Conservation (phyloP, 2,888 invertebrate species). For the Odontocerum albicorne region DNA sequence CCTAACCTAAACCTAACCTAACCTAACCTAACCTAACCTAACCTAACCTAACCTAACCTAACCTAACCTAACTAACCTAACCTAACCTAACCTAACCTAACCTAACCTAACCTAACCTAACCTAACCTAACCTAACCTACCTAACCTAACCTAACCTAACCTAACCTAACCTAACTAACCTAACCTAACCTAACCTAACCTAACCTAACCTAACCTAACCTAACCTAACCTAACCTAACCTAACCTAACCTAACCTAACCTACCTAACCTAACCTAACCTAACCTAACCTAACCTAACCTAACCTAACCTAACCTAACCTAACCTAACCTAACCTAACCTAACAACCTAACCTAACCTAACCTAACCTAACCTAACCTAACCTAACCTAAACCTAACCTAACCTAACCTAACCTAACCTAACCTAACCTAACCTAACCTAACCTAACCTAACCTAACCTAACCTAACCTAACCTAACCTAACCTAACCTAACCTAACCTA, state of each 20-base stretch:
- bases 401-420: constrained; percentile 23
- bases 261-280: constrained; percentile 18
- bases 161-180: constrained; percentile 23
- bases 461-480: constrained; percentile 29
- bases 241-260: constrained; percentile 11
- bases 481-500: constrained; percentile 34
- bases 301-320: constrained; percentile 21
- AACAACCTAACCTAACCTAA: not conserved
- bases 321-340: constrained; percentile 17
- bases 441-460: constrained; percentile 35
- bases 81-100: constrained; percentile 38
- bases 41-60: constrained; percentile 39
- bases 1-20: constrained; percentile 36
- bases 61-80: constrained; percentile 38
- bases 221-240: constrained; percentile 18
- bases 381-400: constrained; percentile 11
- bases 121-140: constrained; percentile 33
- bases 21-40: constrained; percentile 38
- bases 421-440: constrained; percentile 24
- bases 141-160: constrained; percentile 23
- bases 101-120: constrained; percentile 37
- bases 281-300: constrained; percentile 24
- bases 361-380: constrained; percentile 8
- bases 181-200: constrained; percentile 19
- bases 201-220: constrained; percentile 20